Conservation (phyloP, 1,140 invertebrate genomes). For the Drosophila grimshawi region DNA sequence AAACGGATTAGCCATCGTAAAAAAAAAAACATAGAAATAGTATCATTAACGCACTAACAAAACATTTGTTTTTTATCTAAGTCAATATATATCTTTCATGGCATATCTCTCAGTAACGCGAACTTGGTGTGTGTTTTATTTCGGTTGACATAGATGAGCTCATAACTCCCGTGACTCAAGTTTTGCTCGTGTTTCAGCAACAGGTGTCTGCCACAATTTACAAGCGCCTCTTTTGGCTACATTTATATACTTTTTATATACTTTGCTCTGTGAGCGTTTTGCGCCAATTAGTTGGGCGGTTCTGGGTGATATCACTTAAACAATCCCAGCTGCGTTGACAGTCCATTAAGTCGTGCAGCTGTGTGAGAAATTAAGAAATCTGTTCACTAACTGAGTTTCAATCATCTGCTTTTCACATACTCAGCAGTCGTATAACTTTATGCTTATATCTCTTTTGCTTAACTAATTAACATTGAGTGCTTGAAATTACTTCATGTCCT, state of each 20-base stretch:
- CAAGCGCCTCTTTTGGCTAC: conserved; percentile 16
- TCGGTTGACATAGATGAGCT: conserved; percentile 48
- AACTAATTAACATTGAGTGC: no score
- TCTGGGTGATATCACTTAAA: conserved; percentile 20
- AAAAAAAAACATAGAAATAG: no score
- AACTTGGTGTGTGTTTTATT: conserved; percentile 12
- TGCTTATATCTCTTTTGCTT: no score
- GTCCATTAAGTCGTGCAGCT: conserved; percentile 54
- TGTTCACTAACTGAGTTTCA: background rate
- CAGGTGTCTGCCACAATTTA: conserved; percentile 50
- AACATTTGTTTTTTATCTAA: no score
- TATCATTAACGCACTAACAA: no score
- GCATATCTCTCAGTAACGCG: no score
- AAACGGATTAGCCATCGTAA: no score
- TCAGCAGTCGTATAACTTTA: no score
- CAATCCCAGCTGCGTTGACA: conserved; percentile 26
- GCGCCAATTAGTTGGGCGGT: conserved; percentile 56
- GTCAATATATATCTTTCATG: no score
- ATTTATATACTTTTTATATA: background rate
- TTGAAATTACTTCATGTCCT: no score
- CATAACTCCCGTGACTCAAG: conserved; percentile 55
- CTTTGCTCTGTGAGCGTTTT: conserved; percentile 22
- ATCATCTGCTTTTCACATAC: background rate
- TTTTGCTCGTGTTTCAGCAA: conserved; percentile 32
- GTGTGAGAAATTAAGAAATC: conserved; percentile 33